Evolutionary conservation across 1,140 invertebrate species (phyloP).

Genomic region (Pachypeltis micranthus): DNA sequence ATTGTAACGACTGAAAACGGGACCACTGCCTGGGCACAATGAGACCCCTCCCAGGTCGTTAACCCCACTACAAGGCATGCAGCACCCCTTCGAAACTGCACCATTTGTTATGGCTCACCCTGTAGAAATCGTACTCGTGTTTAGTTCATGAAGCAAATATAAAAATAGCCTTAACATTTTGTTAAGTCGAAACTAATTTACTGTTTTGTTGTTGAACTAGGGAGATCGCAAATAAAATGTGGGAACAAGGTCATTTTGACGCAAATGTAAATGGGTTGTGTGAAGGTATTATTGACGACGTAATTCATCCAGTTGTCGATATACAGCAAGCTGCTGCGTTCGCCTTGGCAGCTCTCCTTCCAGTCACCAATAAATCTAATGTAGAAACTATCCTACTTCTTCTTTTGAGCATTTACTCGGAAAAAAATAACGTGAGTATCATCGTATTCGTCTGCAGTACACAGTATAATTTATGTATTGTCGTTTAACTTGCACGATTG

Average conservation of each 20-base stretch:
- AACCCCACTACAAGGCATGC: too few relatives aligned
- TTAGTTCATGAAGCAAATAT: conserved; percentile 25
- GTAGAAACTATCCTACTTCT: conserved; percentile 46
- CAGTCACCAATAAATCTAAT: conserved; percentile 31
- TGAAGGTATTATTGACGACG: conserved; percentile 55
- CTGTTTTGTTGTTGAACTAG: conserved; percentile 37
- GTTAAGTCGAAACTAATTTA: too few relatives aligned
- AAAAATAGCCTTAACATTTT: not conserved
- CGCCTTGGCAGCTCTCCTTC: conserved; percentile 57
- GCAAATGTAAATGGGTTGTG: conserved; percentile 44
- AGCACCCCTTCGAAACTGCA: too few relatives aligned
- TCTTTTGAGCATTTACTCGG: conserved; percentile 62
- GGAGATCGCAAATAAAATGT: conserved; percentile 52
- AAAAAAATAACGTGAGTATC: conserved; percentile 50
- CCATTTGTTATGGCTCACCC: too few relatives aligned
- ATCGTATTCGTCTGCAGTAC: too few relatives aligned
- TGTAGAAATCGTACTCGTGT: too few relatives aligned
- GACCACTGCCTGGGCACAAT: too few relatives aligned
- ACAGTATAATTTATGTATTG: too few relatives aligned
- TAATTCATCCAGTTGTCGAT: conserved; percentile 64
- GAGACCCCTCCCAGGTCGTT: too few relatives aligned
- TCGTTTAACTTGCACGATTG: too few relatives aligned
- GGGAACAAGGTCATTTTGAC: conserved; percentile 46
- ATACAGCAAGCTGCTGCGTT: conserved; percentile 65
- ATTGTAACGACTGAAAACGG: too few relatives aligned